These are phyloP conservation scores for Carettochelys insculpta DNA, from an alignment of 2,113 vertebrate species.

Conservation along the genomic window DNA sequence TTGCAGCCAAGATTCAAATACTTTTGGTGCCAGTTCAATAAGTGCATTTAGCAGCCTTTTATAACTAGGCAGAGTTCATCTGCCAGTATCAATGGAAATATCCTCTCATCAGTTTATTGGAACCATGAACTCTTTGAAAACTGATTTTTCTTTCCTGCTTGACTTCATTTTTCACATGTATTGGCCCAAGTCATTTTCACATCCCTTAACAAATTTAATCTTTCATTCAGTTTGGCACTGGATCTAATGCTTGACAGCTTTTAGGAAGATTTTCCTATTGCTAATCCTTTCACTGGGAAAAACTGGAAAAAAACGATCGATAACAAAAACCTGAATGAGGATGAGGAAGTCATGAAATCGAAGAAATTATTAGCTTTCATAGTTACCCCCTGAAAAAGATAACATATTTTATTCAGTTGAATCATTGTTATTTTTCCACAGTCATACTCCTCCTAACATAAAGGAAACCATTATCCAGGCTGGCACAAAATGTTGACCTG, in stretches of 20 bases:
- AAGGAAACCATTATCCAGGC: too few relatives aligned
- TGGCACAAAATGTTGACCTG: neutral
- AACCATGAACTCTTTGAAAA: too few relatives aligned
- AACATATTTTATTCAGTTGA: neutral
- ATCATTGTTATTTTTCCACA: neutral
- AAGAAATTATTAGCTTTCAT: neutral
- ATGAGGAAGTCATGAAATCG: neutral
- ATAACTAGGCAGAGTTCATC: neutral
- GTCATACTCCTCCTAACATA: neutral
- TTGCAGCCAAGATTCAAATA: slow-evolving; percentile 8
- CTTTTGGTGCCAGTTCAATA: neutral
- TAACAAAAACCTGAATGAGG: neutral
- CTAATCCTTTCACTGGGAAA: slow-evolving; percentile 10
- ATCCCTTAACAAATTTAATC: slow-evolving; percentile 45
- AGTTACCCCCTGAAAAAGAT: neutral
- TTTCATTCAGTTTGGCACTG: slow-evolving; percentile 24
- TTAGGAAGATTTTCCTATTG: neutral
- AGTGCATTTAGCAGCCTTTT: slow-evolving; percentile 1
- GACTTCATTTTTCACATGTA: neutral
- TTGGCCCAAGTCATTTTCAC: slow-evolving; percentile 20
- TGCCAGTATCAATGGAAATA: neutral
- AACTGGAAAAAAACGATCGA: neutral
- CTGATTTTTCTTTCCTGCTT: too few relatives aligned
- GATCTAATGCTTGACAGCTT: slow-evolving; percentile 5
- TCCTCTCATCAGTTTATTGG: neutral